Evolutionary conservation across 2,888 invertebrate genomes (phyloP).

Genomic region (Venusia cambrica): DNA sequence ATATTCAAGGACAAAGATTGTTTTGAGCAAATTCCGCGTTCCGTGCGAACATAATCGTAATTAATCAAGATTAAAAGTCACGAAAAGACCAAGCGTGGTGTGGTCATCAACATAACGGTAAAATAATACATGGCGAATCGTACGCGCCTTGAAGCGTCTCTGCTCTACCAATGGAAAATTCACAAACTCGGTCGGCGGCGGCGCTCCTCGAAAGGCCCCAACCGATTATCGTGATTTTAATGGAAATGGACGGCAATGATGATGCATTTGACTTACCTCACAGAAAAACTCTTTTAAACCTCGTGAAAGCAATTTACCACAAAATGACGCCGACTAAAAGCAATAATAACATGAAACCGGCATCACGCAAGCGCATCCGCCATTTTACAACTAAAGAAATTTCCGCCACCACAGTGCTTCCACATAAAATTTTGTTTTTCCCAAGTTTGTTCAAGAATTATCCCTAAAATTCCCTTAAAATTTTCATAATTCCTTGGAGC

Average conservation of each 20-base stretch:
- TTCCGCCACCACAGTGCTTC: no score
- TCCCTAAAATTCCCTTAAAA: no score
- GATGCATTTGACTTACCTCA: constrained; percentile 43
- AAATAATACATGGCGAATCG: constrained; percentile 48
- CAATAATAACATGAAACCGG: constrained; percentile 75
- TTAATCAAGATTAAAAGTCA: constrained; percentile 27
- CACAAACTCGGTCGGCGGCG: constrained; percentile 45
- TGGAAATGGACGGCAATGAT: not conserved
- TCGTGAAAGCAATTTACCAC: constrained; percentile 49
- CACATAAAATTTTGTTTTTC: no score
- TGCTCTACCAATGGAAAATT: constrained; percentile 67
- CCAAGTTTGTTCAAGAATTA: no score
- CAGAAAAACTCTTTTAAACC: constrained; percentile 43
- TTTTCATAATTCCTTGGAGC: no score
- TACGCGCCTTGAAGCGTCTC: constrained; percentile 70
- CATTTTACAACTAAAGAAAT: constrained; percentile 66
- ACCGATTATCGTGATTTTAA: not conserved
- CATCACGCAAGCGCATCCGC: constrained; percentile 80
- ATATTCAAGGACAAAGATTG: constrained; percentile 60
- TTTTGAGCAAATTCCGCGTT: constrained; percentile 42
- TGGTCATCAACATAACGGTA: constrained; percentile 48
- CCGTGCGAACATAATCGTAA: constrained; percentile 32
- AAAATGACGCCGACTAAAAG: constrained; percentile 69
- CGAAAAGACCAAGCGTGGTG: constrained; percentile 33
- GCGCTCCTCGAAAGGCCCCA: constrained; percentile 32